These are phyloP conservation scores for Dasyurus viverrinus DNA, from an alignment of 2,113 vertebrate species.

Conservation along the genomic window DNA sequence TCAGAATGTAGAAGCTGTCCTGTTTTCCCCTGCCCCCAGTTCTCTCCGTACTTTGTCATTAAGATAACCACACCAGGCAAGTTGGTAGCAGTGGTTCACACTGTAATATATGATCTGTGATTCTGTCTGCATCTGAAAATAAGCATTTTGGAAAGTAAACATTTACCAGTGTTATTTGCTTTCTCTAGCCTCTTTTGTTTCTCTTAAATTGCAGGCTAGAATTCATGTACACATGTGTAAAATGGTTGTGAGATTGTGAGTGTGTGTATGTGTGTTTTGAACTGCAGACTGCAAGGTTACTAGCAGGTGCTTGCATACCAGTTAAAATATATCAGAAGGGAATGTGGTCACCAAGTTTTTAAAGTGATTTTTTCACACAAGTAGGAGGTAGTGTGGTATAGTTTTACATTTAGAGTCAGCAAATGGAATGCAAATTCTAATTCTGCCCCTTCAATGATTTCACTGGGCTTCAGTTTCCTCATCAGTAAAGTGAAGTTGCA, in stretches of 20 bases:
- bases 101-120: constrained; percentile 46
- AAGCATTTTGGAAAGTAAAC: constrained; percentile 10
- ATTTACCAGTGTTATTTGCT: not conserved
- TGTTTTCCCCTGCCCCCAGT: constrained; percentile 18
- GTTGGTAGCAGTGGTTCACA: constrained; percentile 2
- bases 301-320: not conserved
- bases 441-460: not conserved
- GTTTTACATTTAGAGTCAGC: not conserved
- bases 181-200: constrained; percentile 37
- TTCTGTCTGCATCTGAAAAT: constrained; percentile 25
- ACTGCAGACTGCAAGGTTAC: not conserved
- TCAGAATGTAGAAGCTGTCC: constrained; percentile 53
- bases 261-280: not conserved
- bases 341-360: not conserved
- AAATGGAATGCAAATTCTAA: not conserved
- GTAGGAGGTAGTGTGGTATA: not conserved
- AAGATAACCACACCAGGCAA: not conserved
- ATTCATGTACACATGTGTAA: not conserved
- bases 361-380: not conserved
- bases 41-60: constrained; percentile 44
- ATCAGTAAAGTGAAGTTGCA: not conserved
- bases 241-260: not conserved
- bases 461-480: not conserved
- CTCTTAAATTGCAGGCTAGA: not conserved
- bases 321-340: not conserved